Base-by-base conservation (phyloP, 2,888 invertebrate genomes). In the Tolmerus cingulatus region DNA sequence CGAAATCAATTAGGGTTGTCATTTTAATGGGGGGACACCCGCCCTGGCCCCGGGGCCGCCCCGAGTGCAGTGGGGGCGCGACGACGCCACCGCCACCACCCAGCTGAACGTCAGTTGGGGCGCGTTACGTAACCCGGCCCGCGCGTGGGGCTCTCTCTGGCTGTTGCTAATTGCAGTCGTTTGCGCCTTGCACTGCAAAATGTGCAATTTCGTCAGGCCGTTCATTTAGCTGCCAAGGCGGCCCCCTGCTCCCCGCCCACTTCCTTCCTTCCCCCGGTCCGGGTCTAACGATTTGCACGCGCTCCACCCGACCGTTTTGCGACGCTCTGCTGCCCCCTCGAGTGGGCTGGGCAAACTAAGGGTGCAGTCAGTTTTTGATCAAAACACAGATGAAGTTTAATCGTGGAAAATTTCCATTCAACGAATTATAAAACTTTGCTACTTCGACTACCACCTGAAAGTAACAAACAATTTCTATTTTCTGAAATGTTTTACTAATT, bases 131-230 rank as follows among this genome's bases (percentile, higher is more conserved):
- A 66, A 66, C 14, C 19, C 19, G 12, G 23, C 19, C 3, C 55
- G 66, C 66, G 9, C 66, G 66, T 66, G 66, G n/a, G 8, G 27
- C 66, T 66, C 9, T 23, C 9, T 23, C 66, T 4, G 5, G 27
- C 40, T 27, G 79, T 79, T 79, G 79, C 79, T 79, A 79, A 79
- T 79, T 79, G 46, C 78, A 78, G 19, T 78, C 46, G 78, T 46
- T 78, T 78, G 78, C 51, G 51, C 30, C 51, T 79, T n/a, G 79
- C 51, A 27, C 55, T 14, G 51, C 40, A 16, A 79, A 79, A 79
- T 79, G 46, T 46, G 79, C 51, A 79, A 16, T 46, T 43, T 19
- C 66, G 19, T 23, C 23, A 23, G 66, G 23, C 23, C 66, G 12
- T 27, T 66, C 23, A 66, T 66, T 66, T 4, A 66, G 66, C 66